Evolutionary conservation across 2,888 invertebrate genomes (phyloP), one percentile per base, ranked within the genome.

Genomic region (Lithophane ornitopus): DNA sequence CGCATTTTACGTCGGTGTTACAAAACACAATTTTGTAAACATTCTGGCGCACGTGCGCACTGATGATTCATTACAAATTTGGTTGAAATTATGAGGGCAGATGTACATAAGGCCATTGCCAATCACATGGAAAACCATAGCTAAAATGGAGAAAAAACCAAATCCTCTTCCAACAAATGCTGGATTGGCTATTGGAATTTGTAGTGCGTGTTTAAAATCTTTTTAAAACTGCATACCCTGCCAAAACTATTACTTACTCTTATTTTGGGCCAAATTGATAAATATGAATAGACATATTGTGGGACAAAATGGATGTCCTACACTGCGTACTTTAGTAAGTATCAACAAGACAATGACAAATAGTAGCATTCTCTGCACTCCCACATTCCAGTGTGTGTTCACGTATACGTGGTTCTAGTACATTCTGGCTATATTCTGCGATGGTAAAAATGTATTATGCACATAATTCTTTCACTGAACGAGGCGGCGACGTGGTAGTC

Each of bases 1-100:
- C 90, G 89, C 89, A 90, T 92, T 91, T 92, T 90, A 90, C 90
- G 90, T 90, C 87, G 90, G 89, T 91, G 89, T 94, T 94, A 94
- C 93, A 92, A 93, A 93, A 93, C 92, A 92, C 90, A 91, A 90
- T 92, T 89, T 91, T 93, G 94, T 95, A 95, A 95, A 95, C 95
- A 95, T 93, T 92, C 90, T 82, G 77, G 90, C 92, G 93, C 94
- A 94, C 93, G 95, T 93, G 94, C 92, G 91, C 89, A 83, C 85
- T 80, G 90, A 88, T 92, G 92, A 92, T 87, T 93, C 92, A 92
- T 90, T 89, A 90, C 89, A 81, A 89, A 85, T 88, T 89, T 84
- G 88, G 89, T 81, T 87, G 89, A 88, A 91, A 90, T 91, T 90
- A 91, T 90, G 87, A 90, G 85, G 86, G 90, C 90, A 90, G 84